Evolutionary conservation across 1,140 invertebrate genomes (phyloP).

Genomic region (Atta texana): DNA sequence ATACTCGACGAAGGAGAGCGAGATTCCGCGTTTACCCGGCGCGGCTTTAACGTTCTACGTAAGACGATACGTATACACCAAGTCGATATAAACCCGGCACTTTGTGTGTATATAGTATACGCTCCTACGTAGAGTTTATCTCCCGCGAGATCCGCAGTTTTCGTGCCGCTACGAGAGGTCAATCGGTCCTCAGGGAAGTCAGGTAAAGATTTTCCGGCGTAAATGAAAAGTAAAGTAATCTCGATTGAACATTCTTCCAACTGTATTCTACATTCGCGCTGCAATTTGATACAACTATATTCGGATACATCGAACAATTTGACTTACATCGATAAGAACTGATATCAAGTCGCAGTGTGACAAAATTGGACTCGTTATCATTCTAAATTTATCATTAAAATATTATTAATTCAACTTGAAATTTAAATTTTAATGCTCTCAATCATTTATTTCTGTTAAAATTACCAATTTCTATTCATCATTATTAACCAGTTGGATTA

Average conservation of each 20-base stretch:
- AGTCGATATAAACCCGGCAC: conserved; percentile 63
- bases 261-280: not conserved
- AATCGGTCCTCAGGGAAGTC: conserved; percentile 55
- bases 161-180: conserved; percentile 60
- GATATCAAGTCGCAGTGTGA: not conserved
- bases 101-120: conserved; percentile 54
- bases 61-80: conserved; percentile 61
- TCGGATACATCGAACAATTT: not conserved
- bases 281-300: not conserved
- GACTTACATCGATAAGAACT: not conserved
- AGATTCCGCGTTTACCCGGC: conserved; percentile 58
- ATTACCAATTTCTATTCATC: not conserved
- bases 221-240: conserved; percentile 60
- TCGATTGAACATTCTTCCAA: conserved; percentile 26
- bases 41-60: conserved; percentile 36
- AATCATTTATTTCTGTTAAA: not conserved
- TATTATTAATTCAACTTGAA: not conserved
- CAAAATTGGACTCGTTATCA: not conserved
- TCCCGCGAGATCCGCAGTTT: conserved; percentile 50
- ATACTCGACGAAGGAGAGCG: conserved; percentile 64
- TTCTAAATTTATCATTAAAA: not conserved
- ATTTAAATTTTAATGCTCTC: not conserved
- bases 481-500: not conserved
- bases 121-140: conserved; percentile 39
- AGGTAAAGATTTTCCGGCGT: conserved; percentile 47